Conservation (phyloP, 2,797 vertebrate genomes). For the Emydoidea blandingii region DNA sequence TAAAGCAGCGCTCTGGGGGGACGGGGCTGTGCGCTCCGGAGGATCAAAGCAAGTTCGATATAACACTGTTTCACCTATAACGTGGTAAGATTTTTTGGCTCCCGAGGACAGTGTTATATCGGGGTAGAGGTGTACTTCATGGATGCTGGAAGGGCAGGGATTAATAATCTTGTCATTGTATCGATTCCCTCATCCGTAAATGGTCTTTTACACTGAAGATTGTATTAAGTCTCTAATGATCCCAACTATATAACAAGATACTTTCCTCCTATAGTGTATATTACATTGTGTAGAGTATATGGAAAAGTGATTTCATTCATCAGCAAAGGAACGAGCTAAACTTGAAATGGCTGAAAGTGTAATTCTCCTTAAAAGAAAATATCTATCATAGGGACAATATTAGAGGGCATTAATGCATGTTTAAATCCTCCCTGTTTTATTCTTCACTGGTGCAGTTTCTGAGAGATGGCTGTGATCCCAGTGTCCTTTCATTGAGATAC, state of each 20-base stretch:
- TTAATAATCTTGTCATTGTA: background rate
- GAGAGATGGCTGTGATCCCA: background rate
- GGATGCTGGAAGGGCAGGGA: constrained; percentile 40
- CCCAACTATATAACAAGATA: constrained; percentile 46
- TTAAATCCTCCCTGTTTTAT: background rate
- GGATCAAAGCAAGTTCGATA: no score
- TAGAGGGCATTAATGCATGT: background rate
- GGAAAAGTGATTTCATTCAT: background rate
- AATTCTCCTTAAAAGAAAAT: background rate
- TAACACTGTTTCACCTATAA: no score
- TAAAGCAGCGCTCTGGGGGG: no score
- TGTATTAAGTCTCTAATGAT: constrained; percentile 25
- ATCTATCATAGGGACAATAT: fast-evolving
- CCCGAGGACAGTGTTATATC: no score
- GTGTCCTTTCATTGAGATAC: background rate
- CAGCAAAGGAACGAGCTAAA: background rate
- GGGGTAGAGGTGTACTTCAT: background rate
- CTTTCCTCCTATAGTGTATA: background rate
- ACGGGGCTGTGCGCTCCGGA: no score
- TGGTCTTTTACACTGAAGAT: background rate
- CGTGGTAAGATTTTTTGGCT: no score
- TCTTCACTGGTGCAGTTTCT: background rate
- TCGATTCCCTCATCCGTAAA: background rate
- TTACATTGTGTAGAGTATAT: fast-evolving
- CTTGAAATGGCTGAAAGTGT: background rate